A percentile compares a stretch with the other conserved stretches of the same genome.
Evolutionary conservation across 2,888 invertebrate genomes (phyloP).

Genomic region (Drosophila monieri): DNA sequence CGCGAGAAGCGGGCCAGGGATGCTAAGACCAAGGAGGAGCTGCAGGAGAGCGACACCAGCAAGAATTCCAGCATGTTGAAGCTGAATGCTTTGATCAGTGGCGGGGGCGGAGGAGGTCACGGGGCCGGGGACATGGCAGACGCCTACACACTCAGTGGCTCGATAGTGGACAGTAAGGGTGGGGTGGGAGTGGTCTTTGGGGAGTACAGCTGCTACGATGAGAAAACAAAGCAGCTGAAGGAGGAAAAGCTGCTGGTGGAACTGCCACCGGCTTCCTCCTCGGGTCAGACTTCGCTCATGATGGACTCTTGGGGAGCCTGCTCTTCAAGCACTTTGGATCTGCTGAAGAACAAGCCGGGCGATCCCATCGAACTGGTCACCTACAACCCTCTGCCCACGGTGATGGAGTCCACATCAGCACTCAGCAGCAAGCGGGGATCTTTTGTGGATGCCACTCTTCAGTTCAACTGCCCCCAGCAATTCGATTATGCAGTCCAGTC

Average conservation of each 20-base stretch:
- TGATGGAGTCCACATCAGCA: constrained; percentile 58
- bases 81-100: constrained; percentile 73
- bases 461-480: constrained; percentile 59
- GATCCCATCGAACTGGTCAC: constrained; percentile 71
- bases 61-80: constrained; percentile 81
- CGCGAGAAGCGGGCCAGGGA: constrained; percentile 88
- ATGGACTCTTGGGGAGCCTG: constrained; percentile 73
- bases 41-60: constrained; percentile 85
- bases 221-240: constrained; percentile 84
- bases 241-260: constrained; percentile 87
- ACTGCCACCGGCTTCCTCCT: constrained; percentile 84
- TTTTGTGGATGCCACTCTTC: constrained; percentile 63
- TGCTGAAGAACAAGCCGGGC: constrained; percentile 77
- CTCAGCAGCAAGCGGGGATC: constrained; percentile 75
- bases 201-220: constrained; percentile 88
- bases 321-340: constrained; percentile 79
- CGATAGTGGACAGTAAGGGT: constrained; percentile 62
- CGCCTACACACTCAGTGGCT: constrained; percentile 67
- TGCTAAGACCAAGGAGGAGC: constrained; percentile 90
- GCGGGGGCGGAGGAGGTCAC: constrained; percentile 46
- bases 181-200: constrained; percentile 83
- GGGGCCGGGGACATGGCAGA: constrained; percentile 34
- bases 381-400: constrained; percentile 63
- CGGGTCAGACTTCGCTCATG: constrained; percentile 63
- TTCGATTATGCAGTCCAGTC: constrained; percentile 80